phyloP scores from a whole-genome alignment of 2,113 vertebrate species.

The Lepus timidus region DNA sequence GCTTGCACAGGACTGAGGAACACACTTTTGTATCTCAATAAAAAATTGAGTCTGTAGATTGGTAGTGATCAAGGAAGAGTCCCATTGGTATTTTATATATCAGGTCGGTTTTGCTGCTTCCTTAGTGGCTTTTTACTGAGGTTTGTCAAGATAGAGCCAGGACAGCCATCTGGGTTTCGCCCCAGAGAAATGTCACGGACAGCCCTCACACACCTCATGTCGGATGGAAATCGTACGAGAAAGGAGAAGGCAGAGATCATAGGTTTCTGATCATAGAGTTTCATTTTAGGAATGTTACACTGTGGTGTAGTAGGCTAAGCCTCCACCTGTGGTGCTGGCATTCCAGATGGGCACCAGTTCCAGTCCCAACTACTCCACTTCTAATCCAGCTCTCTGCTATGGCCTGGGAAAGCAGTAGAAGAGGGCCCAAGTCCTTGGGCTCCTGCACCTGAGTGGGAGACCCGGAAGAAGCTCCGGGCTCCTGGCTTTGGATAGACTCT shows the following conservation, averaged over 20 bases:
- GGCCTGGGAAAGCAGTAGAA: too few species aligned
- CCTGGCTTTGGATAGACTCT: too few species aligned
- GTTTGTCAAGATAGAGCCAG: not conserved
- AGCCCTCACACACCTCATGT: not conserved
- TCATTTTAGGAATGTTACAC: too few species aligned
- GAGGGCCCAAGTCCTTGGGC: too few species aligned
- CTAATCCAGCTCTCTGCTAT: too few species aligned
- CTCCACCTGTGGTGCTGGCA: too few species aligned
- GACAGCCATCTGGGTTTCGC: not conserved
- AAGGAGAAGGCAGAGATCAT: slow-evolving; percentile 21
- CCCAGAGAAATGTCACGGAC: not conserved
- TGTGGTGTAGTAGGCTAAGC: too few species aligned
- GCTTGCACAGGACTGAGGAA: not conserved
- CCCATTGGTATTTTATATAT: not conserved
- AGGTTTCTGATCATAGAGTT: not conserved
- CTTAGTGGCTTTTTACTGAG: not conserved
- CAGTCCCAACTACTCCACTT: too few species aligned
- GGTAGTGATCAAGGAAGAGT: not conserved
- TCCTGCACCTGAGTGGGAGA: too few species aligned
- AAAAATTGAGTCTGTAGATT: slow-evolving; percentile 23
- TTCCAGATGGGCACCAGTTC: too few species aligned
- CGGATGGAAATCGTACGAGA: not conserved
- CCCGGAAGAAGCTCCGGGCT: too few species aligned
- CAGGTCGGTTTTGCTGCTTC: not conserved
- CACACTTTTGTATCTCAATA: not conserved